These are phyloP conservation scores for Ficedula albicollis DNA, from an alignment of 2,797 vertebrate genomes.

Conservation along the genomic window DNA sequence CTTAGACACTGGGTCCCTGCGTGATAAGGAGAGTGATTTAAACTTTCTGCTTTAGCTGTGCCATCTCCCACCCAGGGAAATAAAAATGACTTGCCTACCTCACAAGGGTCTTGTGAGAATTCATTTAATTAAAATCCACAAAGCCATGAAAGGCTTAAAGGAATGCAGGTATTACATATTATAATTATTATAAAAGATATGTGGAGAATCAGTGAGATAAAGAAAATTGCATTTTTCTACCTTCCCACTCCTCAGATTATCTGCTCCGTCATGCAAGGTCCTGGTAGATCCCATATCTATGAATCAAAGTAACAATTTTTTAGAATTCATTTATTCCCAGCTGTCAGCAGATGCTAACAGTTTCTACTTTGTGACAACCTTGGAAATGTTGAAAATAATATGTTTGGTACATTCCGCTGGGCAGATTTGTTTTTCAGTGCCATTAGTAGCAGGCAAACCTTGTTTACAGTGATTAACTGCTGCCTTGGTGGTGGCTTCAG, in stretches of 20 bases:
- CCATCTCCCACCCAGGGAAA: not conserved
- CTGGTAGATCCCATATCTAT: not conserved
- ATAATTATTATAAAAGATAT: not conserved
- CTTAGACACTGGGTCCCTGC: not conserved
- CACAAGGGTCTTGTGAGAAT: not conserved
- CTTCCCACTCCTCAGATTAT: not conserved
- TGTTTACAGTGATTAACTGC: not conserved
- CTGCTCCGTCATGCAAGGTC: not conserved
- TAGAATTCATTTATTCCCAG: not conserved
- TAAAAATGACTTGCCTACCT: not conserved
- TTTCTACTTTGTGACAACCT: not conserved
- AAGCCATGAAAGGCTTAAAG: not conserved
- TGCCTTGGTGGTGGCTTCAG: not conserved
- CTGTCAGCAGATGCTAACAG: not conserved
- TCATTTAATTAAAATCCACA: constrained; percentile 44
- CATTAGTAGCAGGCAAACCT: not conserved
- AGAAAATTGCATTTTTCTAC: constrained; percentile 35
- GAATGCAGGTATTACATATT: not conserved
- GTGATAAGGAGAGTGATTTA: constrained; percentile 21
- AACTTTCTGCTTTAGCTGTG: constrained; percentile 25
- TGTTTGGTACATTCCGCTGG: not conserved
- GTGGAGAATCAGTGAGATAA: constrained; percentile 8
- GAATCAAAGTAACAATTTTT: not conserved
- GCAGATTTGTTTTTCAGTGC: not conserved
- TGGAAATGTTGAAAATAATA: constrained; percentile 17